Base-by-base conservation (phyloP, 1,140 invertebrate species). In the Condylostylus longicornis region DNA sequence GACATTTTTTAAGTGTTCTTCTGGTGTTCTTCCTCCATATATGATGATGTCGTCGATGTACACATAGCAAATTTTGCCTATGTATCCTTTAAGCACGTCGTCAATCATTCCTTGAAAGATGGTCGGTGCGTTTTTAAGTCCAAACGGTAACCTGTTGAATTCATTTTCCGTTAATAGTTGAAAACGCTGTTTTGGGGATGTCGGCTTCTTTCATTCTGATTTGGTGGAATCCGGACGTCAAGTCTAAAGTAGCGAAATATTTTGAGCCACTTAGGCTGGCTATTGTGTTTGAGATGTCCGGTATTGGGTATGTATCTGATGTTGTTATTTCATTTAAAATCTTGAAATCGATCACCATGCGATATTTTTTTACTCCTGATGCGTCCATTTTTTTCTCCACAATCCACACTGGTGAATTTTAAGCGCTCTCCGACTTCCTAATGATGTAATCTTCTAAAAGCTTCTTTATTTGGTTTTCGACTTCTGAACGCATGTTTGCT, bases 301-400 rank as follows among this genome's bases (percentile, higher is more conserved):
- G 63, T 14, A 72, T 39, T 9, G 71, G 69, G 44, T 61, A 73
- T 27, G 43, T 44, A 46, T 72, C 67, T 13, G 45, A 47, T 31
- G 57, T 44, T 7, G 53, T 59, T 19, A 47, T 43, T 31, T 56
- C 48, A 43, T 65, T 65, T 31, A 64, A 31, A 40, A 54, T 54
- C 21, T 36, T 53, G 37, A 46, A 64, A 42, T 60, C 62, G 5
- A 61, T 44, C 5, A 58, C 51, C 7, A 63, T 30, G 31, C 59
- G 38, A 35, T 41, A 46, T 40, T 36, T 44, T n/a, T 19, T 27
- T 23, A 44, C 34, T 21, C 27, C 34, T 8, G 21, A 25, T 4
- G 37, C 1, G 0, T 14, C 1, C 9, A 19, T 7, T 12, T 38
- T 23, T 22, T 38, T 31, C 21, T 13, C 17, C 10, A 35, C 10